A percentile compares a stretch with the other conserved stretches of the same genome.
These are phyloP conservation scores for Rhinogobio ventralis DNA, from an alignment of 2,797 vertebrate species.

Conservation along the genomic window DNA sequence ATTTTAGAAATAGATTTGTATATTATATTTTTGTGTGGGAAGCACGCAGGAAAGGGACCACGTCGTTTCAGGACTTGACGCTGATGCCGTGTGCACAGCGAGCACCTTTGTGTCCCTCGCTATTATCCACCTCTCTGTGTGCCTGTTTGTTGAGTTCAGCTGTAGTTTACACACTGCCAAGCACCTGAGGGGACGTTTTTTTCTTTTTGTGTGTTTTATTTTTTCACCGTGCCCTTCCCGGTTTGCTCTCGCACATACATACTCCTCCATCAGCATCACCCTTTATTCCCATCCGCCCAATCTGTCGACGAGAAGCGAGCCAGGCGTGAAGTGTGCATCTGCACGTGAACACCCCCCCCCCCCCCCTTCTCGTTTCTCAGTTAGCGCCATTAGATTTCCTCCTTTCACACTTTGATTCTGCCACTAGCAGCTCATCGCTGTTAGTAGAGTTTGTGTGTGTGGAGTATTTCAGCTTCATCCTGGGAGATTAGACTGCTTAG, in stretches of 20 bases:
- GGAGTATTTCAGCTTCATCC: constrained; percentile 78
- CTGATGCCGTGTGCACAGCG: constrained; percentile 60
- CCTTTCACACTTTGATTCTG: background rate
- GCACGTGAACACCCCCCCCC: constrained; percentile 36
- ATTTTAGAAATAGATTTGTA: constrained; percentile 76
- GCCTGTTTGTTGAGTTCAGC: constrained; percentile 79
- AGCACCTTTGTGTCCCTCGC: constrained; percentile 56
- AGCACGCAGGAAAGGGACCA: constrained; percentile 72
- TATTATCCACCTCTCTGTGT: constrained; percentile 65
- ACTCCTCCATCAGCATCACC: constrained; percentile 58
- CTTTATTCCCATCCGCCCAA: constrained; percentile 53
- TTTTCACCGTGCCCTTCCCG: constrained; percentile 69
- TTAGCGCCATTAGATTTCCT: background rate
- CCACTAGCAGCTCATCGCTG: background rate
- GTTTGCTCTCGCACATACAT: constrained; percentile 64
- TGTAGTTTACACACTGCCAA: constrained; percentile 84
- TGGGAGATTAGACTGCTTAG: constrained; percentile 78
- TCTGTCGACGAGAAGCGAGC: constrained; percentile 56
- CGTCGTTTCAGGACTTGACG: constrained; percentile 63
- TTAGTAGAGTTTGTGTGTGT: constrained; percentile 54
- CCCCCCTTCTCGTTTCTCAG: background rate
- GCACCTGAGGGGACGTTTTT: constrained; percentile 74
- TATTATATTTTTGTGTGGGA: constrained; percentile 74
- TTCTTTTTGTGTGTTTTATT: constrained; percentile 55
- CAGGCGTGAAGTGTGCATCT: constrained; percentile 50